These are phyloP conservation scores for Rissa tridactyla DNA, from an alignment of 2,113 vertebrate genomes.

Conservation along the genomic window DNA sequence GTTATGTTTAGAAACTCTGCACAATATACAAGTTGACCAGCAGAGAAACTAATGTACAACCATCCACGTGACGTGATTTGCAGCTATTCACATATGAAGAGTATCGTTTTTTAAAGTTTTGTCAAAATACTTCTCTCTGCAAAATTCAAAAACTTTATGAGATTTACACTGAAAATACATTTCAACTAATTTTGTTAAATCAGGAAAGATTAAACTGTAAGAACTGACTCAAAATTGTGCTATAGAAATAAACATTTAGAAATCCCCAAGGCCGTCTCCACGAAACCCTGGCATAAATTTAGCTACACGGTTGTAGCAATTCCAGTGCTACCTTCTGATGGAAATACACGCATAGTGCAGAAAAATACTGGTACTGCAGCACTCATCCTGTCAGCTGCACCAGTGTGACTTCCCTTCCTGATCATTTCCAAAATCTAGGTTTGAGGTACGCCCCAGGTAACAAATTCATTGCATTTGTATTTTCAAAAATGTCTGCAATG, in stretches of 20 bases:
- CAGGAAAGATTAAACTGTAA: background rate
- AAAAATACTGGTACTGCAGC: background rate
- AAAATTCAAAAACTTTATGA: background rate
- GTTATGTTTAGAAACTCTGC: background rate
- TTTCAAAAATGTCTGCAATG: background rate
- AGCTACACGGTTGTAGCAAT: background rate
- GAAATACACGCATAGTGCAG: background rate
- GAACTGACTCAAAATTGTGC: background rate
- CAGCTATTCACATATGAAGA: no score
- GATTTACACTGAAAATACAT: background rate
- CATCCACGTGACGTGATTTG: background rate
- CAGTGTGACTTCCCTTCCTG: background rate
- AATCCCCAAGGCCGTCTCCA: background rate
- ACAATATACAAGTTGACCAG: background rate
- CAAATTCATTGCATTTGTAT: background rate
- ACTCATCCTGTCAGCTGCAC: background rate
- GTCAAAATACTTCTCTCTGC: background rate
- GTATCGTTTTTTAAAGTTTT: background rate
- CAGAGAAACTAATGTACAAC: background rate
- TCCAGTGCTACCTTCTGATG: background rate
- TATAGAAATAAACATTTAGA: background rate
- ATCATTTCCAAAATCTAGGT: background rate
- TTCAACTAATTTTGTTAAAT: background rate
- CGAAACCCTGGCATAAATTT: background rate
- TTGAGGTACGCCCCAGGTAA: background rate